Evolutionary conservation across 2,113 vertebrate species (phyloP), one percentile per base, ranked within the genome.

Genomic region (Arothron firmamentum): DNA sequence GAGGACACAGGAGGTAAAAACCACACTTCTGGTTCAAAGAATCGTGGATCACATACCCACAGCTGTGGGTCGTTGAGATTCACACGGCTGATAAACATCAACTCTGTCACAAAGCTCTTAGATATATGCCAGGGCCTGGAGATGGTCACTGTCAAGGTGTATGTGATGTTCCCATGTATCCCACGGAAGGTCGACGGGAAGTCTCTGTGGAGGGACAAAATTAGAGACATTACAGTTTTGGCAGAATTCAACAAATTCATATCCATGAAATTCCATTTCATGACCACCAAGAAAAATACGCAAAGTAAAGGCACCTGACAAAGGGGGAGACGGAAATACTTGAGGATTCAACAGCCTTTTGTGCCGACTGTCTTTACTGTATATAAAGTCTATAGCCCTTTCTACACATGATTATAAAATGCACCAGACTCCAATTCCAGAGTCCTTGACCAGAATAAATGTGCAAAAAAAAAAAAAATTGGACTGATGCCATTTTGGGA

Each of bases 151-250:
- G 53, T 82, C 59, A 89, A 17, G 9, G 14, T 43, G 69, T 88
- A 88, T 0, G 0, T 0, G 15, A 82, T 64, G 6, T 45, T 6
- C 47, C 85, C 84, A 15, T 67, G 0, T 28, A 4, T 0, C 0
- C 74, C 82, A 1, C 14, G 21, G 60, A 87, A 87, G 23, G 67
- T 45, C 0, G 84, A 56, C 1, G 83, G 88, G 49, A 89, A 88
- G 54, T 83, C 46, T 57, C 87, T 89, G 74, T 14, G 57, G 21
- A 11, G 34, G 49, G 17, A 5, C 0, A 62, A 71, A 65, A 62
- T 28, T 3, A 28, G 25, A 4, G 25, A 28, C 25, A 28, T 4
- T 23, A 28, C 25, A 6, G 25, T 28, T 28, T 28, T 28, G 25
- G 25, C 25, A 7, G 25, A 28, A 28, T 28, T 7, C 25, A 7